These are phyloP conservation scores for Pristionchus maxplancki DNA, from an alignment of 2,888 invertebrate genomes.

Conservation along the genomic window DNA sequence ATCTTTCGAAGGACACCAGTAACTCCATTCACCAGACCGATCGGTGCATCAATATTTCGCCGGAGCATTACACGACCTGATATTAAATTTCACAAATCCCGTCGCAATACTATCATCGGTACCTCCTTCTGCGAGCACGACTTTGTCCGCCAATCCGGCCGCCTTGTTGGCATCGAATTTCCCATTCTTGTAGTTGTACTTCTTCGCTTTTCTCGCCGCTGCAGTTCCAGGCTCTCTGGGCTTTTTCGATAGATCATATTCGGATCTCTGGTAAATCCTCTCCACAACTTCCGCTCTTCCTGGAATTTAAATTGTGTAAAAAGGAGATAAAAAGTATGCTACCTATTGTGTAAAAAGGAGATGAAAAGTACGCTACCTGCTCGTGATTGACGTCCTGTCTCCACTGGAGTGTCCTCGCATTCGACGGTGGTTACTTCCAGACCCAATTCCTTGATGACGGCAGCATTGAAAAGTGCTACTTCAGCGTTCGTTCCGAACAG, in stretches of 20 bases:
- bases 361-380: neutral
- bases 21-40: constrained; percentile 53
- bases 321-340: too few species aligned
- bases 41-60: constrained; percentile 45
- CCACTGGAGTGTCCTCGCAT: neutral
- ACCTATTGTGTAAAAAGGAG: too few species aligned
- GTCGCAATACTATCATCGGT: neutral
- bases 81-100: neutral
- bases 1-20: constrained; percentile 51
- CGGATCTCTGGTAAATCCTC: neutral
- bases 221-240: neutral
- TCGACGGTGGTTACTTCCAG: neutral
- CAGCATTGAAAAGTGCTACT: neutral
- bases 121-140: constrained; percentile 1
- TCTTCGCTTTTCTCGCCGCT: neutral
- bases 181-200: neutral
- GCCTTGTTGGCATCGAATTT: neutral
- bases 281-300: neutral
- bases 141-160: constrained; percentile 2
- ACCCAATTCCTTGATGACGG: neutral
- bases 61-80: constrained; percentile 54
- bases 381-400: neutral
- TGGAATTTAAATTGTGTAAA: too few species aligned
- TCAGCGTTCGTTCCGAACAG: neutral
- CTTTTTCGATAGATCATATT: neutral